Conservation (phyloP, 2,797 vertebrate species). For the Odontamblyopus lacepedii region DNA sequence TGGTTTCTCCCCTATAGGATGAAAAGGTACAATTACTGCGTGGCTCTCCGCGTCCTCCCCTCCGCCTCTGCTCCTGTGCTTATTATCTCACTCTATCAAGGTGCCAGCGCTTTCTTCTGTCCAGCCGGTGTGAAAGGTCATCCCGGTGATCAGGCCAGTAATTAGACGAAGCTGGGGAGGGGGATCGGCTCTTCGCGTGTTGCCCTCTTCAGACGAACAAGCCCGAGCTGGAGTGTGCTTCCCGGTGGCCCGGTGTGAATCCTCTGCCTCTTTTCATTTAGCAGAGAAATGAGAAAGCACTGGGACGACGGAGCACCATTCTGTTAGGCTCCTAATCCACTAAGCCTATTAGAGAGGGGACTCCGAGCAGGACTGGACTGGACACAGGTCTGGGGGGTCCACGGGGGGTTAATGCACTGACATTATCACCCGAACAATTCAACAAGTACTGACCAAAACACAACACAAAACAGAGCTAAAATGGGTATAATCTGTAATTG, state of each 20-base stretch:
- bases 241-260: slow-evolving; percentile 54
- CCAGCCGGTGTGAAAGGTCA: slow-evolving; percentile 81
- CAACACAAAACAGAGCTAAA: too few relatives aligned
- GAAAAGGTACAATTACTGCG: slow-evolving; percentile 69
- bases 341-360: slow-evolving; percentile 63
- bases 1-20: slow-evolving; percentile 60
- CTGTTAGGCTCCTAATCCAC: slow-evolving; percentile 56
- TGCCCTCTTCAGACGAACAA: slow-evolving; percentile 67
- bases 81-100: slow-evolving; percentile 76
- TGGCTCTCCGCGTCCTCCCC: slow-evolving; percentile 9
- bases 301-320: slow-evolving; percentile 38
- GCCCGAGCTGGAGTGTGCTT: slow-evolving; percentile 35
- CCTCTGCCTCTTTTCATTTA: slow-evolving; percentile 66
- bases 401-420: background rate
- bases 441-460: too few relatives aligned
- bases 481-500: too few relatives aligned
- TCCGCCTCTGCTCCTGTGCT: background rate
- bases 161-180: slow-evolving; percentile 77
- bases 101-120: slow-evolving; percentile 61
- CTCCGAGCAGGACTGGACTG: slow-evolving; percentile 42
- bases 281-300: slow-evolving; percentile 48
- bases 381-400: background rate
- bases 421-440: background rate
- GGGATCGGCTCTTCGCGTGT: slow-evolving; percentile 64
- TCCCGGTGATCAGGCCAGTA: slow-evolving; percentile 75